Evolutionary conservation across 2,113 vertebrate species (phyloP), one percentile per base, ranked within the genome.

Genomic region (Telmatochromis brichardi): DNA sequence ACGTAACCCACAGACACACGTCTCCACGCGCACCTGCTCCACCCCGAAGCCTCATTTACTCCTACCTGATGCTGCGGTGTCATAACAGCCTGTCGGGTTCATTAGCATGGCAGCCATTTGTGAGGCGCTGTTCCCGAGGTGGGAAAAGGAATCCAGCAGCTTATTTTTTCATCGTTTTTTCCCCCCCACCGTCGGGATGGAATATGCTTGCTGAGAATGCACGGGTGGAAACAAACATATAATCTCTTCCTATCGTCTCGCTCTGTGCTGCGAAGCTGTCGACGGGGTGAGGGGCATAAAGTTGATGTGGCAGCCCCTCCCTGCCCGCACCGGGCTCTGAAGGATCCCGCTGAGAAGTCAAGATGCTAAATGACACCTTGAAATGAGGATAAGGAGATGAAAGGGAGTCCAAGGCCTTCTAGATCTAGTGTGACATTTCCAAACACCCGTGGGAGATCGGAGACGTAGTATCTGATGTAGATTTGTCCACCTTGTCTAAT

Each of bases 61-160:
- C 94, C 84, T 96, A 96, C 95, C 95, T 96, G 96, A 96, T 96
- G 96, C 95, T 95, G 92, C 89, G 94, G 95, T 95, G 96, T 96
- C 95, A 94, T 88, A 91, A 93, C 96, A 96, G 96, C 93, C 94
- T 96, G 94, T 94, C 93, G 76, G 86, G 94, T 95, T 96, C 93
- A 95, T 96, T 96, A 96, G 89, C 96, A 96, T 96, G 92, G 91
- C 84, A 94, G 92, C 91, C 95, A 94, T 96, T 95, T 94, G 94
- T 90, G 86, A 93, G 82, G 86, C 89, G n/a, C 86, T 33, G 86
- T 90, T 87, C 86, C 94, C 63, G 90, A 96, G 92, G 96, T 95
- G 95, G 94, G 91, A 91, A 94, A 91, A 92, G 79, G 85, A 91
- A 57, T 85, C 21, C 87, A 84, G 82, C 91, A 88, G 93, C 90